phyloP scores from a whole-genome alignment of 2,888 invertebrate species.

The Marasmarcha lunaedactyla region DNA sequence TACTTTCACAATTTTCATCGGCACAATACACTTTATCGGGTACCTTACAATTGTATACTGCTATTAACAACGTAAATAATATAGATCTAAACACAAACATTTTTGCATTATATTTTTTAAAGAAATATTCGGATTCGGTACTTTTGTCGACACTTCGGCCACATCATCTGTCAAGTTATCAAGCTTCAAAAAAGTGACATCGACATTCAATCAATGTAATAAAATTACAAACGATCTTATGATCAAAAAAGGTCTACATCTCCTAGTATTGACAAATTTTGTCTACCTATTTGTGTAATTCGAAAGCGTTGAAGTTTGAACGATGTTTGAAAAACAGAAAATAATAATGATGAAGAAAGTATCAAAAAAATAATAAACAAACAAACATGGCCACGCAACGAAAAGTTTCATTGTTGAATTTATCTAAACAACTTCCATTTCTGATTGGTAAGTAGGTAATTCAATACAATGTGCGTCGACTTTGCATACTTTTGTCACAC shows the following conservation, averaged over 20 bases:
- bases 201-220: too few species aligned
- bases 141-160: conserved; percentile 49
- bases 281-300: too few species aligned
- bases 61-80: conserved; percentile 46
- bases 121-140: conserved; percentile 31
- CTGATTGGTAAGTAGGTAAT: conserved; percentile 40
- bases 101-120: conserved; percentile 50
- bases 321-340: too few species aligned
- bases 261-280: too few species aligned
- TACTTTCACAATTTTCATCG: conserved; percentile 78
- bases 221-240: too few species aligned
- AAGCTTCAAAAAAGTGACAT: too few species aligned
- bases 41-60: conserved; percentile 50
- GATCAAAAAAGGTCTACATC: too few species aligned
- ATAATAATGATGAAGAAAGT: too few species aligned
- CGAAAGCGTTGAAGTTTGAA: too few species aligned
- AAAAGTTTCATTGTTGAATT: conserved; percentile 48
- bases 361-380: too few species aligned
- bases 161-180: conserved; percentile 61
- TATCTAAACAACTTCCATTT: conserved; percentile 47
- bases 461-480: neutral
- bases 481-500: neutral
- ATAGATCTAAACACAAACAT: conserved; percentile 51
- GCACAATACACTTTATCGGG: conserved; percentile 79
- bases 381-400: conserved; percentile 14